A percentile compares a stretch with the other conserved stretches of the same genome.
Evolutionary conservation across 2,797 vertebrate species (phyloP).

Genomic region (Stomatorhinus walkeri): DNA sequence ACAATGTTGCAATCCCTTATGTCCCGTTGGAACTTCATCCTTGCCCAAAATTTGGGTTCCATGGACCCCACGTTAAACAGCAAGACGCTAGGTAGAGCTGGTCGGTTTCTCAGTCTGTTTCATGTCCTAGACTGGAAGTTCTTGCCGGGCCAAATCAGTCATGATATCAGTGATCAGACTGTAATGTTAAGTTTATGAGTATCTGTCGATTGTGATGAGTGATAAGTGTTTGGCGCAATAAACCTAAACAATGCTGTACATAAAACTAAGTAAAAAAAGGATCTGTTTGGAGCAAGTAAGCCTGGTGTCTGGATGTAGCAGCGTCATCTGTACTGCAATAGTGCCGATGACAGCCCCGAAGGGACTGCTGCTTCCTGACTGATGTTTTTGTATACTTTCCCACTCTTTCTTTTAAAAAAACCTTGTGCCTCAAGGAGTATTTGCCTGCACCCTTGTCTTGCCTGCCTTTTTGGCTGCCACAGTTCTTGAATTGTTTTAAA

Average conservation of each 20-base stretch:
- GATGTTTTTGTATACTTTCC: background rate
- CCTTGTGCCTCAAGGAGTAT: background rate
- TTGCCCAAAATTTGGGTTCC: background rate
- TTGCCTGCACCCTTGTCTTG: background rate
- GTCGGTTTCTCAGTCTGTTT: background rate
- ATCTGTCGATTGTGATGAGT: background rate
- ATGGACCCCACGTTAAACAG: background rate
- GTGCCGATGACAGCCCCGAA: background rate
- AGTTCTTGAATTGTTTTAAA: background rate
- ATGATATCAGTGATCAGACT: background rate
- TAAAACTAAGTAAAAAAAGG: background rate
- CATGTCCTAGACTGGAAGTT: background rate
- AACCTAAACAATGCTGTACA: background rate
- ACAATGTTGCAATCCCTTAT: background rate
- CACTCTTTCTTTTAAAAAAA: constrained; percentile 1
- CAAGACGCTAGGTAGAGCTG: background rate
- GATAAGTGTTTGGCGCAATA: background rate
- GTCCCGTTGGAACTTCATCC: background rate
- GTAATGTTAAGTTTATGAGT: background rate
- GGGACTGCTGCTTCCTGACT: background rate
- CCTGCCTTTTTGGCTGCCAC: background rate
- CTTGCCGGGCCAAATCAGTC: background rate
- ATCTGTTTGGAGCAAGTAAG: background rate
- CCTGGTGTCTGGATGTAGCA: background rate
- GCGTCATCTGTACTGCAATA: background rate